phyloP scores from a whole-genome alignment of 1,140 invertebrate genomes.

The Druon quercuslanigerum region DNA sequence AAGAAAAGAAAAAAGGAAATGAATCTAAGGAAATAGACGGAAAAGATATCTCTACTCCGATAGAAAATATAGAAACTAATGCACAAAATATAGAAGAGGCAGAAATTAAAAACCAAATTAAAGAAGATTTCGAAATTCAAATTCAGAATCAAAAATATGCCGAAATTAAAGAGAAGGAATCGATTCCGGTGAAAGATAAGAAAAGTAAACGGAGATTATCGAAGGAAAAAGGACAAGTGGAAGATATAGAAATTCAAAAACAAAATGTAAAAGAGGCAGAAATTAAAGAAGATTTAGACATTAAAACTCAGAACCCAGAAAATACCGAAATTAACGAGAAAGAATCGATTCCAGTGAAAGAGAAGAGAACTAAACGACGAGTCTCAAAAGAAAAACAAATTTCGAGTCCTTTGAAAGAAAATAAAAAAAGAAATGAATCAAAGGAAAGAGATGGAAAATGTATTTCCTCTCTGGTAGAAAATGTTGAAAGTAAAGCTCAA shows the following conservation, averaged over 20 bases:
- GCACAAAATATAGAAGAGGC: not conserved
- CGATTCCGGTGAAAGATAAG: not conserved
- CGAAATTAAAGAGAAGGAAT: not conserved
- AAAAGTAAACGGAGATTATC: conserved; percentile 2
- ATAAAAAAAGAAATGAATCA: not conserved
- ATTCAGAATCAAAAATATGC: not conserved
- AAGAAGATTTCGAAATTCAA: not conserved
- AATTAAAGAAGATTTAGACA: not conserved
- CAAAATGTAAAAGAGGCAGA: not conserved
- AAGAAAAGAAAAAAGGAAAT: conserved; percentile 2
- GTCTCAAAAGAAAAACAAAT: not conserved
- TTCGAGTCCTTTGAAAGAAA: not conserved
- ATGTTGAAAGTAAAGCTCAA: conserved; percentile 6
- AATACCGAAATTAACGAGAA: not conserved
- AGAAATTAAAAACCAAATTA: not conserved
- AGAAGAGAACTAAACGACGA: conserved; percentile 4
- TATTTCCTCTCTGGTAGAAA: conserved; percentile 2
- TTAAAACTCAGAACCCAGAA: not conserved
- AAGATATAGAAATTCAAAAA: conserved; percentile 2
- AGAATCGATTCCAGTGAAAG: not conserved
- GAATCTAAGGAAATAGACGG: not conserved
- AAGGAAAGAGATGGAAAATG: not conserved
- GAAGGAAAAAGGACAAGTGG: conserved; percentile 1
- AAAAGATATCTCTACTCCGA: not conserved
- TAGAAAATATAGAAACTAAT: conserved; percentile 8